Evolutionary conservation across 2,888 invertebrate genomes (phyloP).

Genomic region (Cheilosia grossa): DNA sequence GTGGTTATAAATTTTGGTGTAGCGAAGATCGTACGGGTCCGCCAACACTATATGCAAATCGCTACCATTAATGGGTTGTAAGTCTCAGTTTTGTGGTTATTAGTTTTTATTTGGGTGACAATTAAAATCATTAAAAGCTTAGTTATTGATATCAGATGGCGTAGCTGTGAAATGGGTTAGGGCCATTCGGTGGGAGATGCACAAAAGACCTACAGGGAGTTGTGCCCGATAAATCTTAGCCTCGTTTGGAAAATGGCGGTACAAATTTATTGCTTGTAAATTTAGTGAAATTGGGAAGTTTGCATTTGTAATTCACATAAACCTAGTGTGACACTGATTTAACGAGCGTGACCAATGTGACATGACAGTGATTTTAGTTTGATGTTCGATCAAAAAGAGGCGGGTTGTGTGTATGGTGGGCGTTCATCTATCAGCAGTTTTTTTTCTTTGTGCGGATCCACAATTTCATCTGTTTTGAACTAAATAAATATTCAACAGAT

Average conservation of each 20-base stretch:
- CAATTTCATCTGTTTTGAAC: too few species aligned
- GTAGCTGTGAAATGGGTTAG: not conserved
- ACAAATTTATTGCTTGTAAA: conserved; percentile 17
- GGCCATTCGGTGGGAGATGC: not conserved
- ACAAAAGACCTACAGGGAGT: not conserved
- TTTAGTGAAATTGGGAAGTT: not conserved
- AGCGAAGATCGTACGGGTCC: not conserved
- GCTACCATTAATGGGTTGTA: conserved; percentile 28
- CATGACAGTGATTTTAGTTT: too few species aligned
- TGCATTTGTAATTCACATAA: not conserved
- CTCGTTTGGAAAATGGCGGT: conserved; percentile 5
- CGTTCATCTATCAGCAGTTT: too few species aligned
- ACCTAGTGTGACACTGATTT: conserved; percentile 1
- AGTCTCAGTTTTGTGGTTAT: conserved; percentile 25
- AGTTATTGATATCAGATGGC: conserved; percentile 11
- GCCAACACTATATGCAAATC: conserved; percentile 16
- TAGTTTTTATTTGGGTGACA: conserved; percentile 27
- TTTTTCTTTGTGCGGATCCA: too few species aligned
- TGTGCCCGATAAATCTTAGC: not conserved
- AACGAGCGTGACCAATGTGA: not conserved
- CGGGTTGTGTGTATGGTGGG: too few species aligned
- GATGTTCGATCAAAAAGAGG: too few species aligned
- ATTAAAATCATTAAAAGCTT: conserved; percentile 5
- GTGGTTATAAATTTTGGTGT: conserved; percentile 10
- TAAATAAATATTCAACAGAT: too few species aligned